phyloP scores from a whole-genome alignment of 2,797 vertebrate species.

The Synaphobranchus kaupii region DNA sequence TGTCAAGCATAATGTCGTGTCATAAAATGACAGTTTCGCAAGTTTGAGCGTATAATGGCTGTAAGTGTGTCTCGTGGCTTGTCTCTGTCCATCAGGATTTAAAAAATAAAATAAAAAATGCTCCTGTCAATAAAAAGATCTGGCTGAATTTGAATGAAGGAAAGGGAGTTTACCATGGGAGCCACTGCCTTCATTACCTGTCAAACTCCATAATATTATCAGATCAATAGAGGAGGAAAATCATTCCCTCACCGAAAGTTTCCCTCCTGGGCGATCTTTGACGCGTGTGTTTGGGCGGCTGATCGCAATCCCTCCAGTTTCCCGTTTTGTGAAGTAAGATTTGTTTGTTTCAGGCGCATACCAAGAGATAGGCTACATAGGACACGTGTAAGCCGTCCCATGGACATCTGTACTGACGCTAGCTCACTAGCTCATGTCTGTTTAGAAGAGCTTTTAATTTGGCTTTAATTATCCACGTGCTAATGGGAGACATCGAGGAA shows the following conservation, averaged over 20 bases:
- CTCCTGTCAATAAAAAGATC: slow-evolving; percentile 30
- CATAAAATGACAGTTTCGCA: background rate
- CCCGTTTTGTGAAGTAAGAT: background rate
- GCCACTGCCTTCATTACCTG: background rate
- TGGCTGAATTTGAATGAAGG: slow-evolving; percentile 18
- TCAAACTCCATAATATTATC: background rate
- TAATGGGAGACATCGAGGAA: background rate
- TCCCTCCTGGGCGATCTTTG: background rate
- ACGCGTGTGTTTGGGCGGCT: background rate
- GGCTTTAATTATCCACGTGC: background rate
- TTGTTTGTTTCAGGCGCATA: background rate
- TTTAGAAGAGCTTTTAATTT: slow-evolving; percentile 1
- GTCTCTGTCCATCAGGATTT: background rate
- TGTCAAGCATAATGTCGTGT: background rate
- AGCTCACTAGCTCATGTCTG: background rate
- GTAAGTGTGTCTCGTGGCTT: background rate
- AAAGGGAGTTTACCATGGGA: background rate
- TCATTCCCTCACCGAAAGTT: background rate
- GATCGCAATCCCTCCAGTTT: background rate
- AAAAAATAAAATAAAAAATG: background rate
- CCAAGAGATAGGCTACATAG: background rate
- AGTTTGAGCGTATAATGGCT: background rate
- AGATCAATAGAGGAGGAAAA: background rate
- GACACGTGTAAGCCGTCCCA: background rate
- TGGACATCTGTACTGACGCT: background rate